Base-by-base conservation (phyloP, 2,113 vertebrate genomes). In the human (Homo sapiens) region DNA sequence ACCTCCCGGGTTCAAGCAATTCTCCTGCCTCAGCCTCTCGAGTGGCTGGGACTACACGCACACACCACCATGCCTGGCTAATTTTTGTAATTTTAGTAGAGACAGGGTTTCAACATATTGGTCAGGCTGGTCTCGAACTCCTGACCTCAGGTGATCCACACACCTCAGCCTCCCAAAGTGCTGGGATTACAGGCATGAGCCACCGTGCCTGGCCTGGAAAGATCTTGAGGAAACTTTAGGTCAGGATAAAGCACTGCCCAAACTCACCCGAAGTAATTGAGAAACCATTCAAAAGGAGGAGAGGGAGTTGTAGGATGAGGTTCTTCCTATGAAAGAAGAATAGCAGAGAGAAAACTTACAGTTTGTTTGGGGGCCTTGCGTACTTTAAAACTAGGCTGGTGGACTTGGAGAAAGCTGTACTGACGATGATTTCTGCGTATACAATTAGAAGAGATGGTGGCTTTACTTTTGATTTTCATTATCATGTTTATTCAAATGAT, bases 291-390 rank as follows among this genome's bases (percentile, higher is more conserved):
- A 59, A 14, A 5, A 66, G 12, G 66, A 10, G 3, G 4, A 8
- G 8, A 2, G 1, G 22, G n/a, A 8, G 5, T 14, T 80, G 5
- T 8, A 80, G 12, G 14, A 10, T 61, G n/a, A 50, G 17, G 2
- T 32, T 52, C 40, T n/a, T 66, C 4, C 2, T 79, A 30, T 18
- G 16, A 68, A 90, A 84, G 25, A 18, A n/a, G 8, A 7, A 35
- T 0, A 13, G 6, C 1, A 76, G 6, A 12, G 10, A 14, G 40
- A 86, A 72, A 79, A 59, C 6, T 48, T n/a, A 18, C 22, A 52
- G 45, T 40, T 59, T 90, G 6, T 10, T 38, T 30, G 4, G 45
- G 13, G 45, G 38, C 1, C 52, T 88, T 75, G 75, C n/a, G 1
- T 55, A 30, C 11, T 92, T 89, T 85, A 76, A 97, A 72, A 66